phyloP scores from a whole-genome alignment of 1,140 invertebrate genomes.

The Ceratoteleas bidentatus region DNA sequence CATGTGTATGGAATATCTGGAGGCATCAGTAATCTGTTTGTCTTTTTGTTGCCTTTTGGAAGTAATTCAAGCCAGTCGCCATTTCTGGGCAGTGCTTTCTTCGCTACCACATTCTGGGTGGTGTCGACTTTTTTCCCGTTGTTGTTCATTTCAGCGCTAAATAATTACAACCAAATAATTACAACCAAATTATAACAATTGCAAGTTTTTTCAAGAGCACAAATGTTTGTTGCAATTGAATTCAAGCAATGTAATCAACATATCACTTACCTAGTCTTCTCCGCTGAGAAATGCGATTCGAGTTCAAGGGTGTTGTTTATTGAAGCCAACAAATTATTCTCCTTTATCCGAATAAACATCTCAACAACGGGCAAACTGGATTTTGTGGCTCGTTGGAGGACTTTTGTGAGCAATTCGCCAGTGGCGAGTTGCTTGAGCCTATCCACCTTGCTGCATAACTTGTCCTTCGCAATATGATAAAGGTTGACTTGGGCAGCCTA shows the following conservation, averaged over 20 bases:
- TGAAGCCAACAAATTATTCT: neutral
- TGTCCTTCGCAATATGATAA: conserved; percentile 79
- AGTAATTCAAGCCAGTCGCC: conserved; percentile 47
- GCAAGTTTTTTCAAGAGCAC: too few species aligned
- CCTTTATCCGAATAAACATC: conserved; percentile 83
- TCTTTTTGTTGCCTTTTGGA: conserved; percentile 29
- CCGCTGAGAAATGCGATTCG: too few species aligned
- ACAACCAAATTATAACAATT: too few species aligned
- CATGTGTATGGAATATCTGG: conserved; percentile 74
- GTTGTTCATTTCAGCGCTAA: conserved; percentile 43
- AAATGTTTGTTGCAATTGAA: too few species aligned
- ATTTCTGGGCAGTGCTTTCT: conserved; percentile 30
- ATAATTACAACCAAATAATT: too few species aligned
- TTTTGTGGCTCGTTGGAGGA: conserved; percentile 63
- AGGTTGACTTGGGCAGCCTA: conserved; percentile 82
- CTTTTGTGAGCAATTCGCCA: conserved; percentile 75
- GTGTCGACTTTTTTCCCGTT: conserved; percentile 72
- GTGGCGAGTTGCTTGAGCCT: conserved; percentile 80
- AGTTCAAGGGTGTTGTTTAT: too few species aligned
- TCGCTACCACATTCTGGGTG: conserved; percentile 54
- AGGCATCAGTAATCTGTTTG: conserved; percentile 59
- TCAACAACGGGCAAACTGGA: conserved; percentile 82
- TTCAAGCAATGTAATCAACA: too few species aligned
- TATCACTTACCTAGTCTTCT: too few species aligned
- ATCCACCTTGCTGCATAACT: conserved; percentile 75